A percentile compares a stretch with the other conserved stretches of the same genome.
Evolutionary conservation across 2,888 invertebrate genomes (phyloP).

Genomic region (Diachrysia chrysitis): DNA sequence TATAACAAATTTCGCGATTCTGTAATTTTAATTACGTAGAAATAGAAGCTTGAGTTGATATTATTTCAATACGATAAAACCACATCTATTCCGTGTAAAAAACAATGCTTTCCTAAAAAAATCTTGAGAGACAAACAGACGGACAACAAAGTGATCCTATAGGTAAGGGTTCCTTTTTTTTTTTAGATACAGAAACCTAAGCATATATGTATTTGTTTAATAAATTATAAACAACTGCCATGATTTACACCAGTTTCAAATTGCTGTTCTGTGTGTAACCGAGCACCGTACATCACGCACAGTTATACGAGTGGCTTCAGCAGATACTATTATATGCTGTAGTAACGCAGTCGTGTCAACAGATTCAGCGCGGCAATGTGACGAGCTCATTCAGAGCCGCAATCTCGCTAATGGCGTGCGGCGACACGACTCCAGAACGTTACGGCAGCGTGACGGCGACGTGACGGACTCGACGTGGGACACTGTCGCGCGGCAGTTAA

Average conservation of each 20-base stretch:
- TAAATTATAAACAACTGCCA: too few species aligned
- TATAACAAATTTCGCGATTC: too few species aligned
- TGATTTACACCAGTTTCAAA: neutral
- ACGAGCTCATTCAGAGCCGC: constrained; percentile 16
- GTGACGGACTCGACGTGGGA: neutral
- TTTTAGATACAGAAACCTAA: too few species aligned
- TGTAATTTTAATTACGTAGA: too few species aligned
- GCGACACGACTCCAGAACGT: neutral
- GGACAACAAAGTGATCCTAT: too few species aligned
- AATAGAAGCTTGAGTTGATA: too few species aligned
- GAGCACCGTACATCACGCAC: neutral
- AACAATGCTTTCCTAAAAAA: too few species aligned
- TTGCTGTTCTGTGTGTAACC: constrained; percentile 2
- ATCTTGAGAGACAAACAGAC: too few species aligned
- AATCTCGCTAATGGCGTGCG: constrained; percentile 23
- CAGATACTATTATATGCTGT: neutral
- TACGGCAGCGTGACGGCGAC: constrained; percentile 8
- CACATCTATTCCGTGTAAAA: too few species aligned
- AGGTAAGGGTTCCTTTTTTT: too few species aligned
- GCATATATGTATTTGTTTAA: too few species aligned
- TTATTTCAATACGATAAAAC: too few species aligned
- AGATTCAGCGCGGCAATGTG: constrained; percentile 8
- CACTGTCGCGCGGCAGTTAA: neutral
- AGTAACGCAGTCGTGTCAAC: constrained; percentile 11
- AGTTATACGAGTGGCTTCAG: neutral